Evolutionary conservation across 2,797 vertebrate genomes (phyloP).

Genomic region (Macroramphosus scolopax): DNA sequence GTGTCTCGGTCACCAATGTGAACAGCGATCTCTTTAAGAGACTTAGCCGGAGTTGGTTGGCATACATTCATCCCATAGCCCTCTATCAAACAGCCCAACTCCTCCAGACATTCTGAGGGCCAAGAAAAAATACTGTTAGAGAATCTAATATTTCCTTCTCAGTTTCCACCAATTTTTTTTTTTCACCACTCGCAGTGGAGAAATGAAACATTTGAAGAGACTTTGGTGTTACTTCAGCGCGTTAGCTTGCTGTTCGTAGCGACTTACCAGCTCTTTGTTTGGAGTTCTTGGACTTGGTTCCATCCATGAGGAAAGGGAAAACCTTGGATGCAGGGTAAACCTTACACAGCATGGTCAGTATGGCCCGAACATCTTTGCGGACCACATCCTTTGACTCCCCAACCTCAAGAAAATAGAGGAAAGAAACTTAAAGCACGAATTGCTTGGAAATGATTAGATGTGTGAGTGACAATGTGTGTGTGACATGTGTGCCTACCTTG

Average conservation of each 20-base stretch:
- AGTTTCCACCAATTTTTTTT: no score
- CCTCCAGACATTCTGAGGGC: constrained; percentile 78
- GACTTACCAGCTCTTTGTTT: constrained; percentile 91
- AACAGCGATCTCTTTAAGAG: constrained; percentile 92
- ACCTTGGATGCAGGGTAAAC: constrained; percentile 96
- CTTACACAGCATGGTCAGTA: constrained; percentile 91
- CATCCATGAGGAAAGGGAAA: constrained; percentile 97
- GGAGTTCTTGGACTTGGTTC: constrained; percentile 97
- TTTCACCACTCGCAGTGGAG: not conserved
- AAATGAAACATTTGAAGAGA: not conserved
- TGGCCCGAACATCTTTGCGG: constrained; percentile 93
- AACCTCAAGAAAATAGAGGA: constrained; percentile 73
- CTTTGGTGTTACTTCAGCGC: not conserved
- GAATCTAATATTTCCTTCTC: no score
- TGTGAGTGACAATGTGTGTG: no score
- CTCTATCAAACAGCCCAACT: constrained; percentile 79
- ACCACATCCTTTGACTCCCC: constrained; percentile 96
- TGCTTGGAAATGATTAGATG: not conserved
- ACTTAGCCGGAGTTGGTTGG: constrained; percentile 93
- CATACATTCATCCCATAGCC: constrained; percentile 90
- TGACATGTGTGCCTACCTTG: constrained; percentile 80
- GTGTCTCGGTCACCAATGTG: constrained; percentile 97
- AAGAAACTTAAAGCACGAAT: not conserved
- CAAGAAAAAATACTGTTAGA: not conserved
- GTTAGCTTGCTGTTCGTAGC: not conserved